Base-by-base conservation (phyloP, 2,113 vertebrate species). In the Phasianus colchicus region DNA sequence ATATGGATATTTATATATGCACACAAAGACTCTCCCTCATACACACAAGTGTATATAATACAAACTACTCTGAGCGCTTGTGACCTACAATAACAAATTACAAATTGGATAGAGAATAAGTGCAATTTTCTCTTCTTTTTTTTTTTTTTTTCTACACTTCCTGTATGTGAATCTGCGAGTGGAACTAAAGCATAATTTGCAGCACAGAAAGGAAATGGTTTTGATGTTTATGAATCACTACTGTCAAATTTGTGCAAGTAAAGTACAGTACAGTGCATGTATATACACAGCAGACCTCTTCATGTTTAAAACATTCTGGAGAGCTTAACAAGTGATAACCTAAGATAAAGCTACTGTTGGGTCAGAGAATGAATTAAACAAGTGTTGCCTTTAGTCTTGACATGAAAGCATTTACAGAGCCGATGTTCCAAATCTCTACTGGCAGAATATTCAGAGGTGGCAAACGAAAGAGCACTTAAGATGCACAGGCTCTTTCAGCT, bases 301-400 rank as follows among this genome's bases (percentile, higher is more conserved):
- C 94, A 97, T 96, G 92, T 97, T 97, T 97, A 96, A 96, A 97
- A 96, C 91, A 97, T 97, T 93, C 66, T 75, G 48, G 81, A 80
- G 86, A 89, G 90, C 91, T 96, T 96, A 96, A 93, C 94, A 96
- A 96, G 81, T 89, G 96, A 96, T 97, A 97, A 96, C 96, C 91
- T 95, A 86, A 96, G 97, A 97, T 96, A 97, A 97, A 95, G 84
- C 81, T 90, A 90, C 83, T 74, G 73, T 84, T 96, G 93, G 96
- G 97, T 96, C 96, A 97, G 96, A 96, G 92, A 86, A 96, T 96
- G 94, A 96, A 96, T 97, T 96, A 96, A 97, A 96, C 92, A 97
- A 96, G 93, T 89, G 88, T 96, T 96, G 89, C 96, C 94, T 96
- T 97, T 97, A 96, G 92, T 95, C 92, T 96, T 95, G 88, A 96